Evolutionary conservation across 1,140 invertebrate species (phyloP).

Genomic region (Nasonia longicornis): DNA sequence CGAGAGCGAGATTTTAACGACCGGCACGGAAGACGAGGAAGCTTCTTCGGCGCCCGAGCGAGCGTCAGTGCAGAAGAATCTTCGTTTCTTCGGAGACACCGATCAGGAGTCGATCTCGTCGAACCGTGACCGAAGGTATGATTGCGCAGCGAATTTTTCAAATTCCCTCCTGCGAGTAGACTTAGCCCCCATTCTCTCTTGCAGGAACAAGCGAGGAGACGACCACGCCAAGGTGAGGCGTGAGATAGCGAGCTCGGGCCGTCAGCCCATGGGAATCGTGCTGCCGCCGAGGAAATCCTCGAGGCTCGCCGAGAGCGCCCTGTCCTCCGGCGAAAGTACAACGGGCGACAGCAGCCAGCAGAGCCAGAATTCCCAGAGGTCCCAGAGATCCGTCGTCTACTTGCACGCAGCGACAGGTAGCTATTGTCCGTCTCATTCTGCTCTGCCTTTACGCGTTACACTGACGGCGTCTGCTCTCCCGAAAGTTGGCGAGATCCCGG

Average conservation of each 20-base stretch:
- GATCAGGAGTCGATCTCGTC: slow-evolving; percentile 77
- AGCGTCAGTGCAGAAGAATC: slow-evolving; percentile 72
- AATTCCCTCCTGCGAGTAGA: too few species aligned
- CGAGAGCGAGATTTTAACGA: slow-evolving; percentile 66
- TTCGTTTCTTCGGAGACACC: slow-evolving; percentile 85
- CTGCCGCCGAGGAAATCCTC: slow-evolving; percentile 60
- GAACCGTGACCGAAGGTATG: slow-evolving; percentile 64
- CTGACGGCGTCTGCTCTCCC: slow-evolving; percentile 47
- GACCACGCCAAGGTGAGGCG: slow-evolving; percentile 59
- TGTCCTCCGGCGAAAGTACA: slow-evolving; percentile 68
- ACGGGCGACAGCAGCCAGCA: slow-evolving; percentile 79
- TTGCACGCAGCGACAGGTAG: slow-evolving; percentile 81
- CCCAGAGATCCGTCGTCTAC: slow-evolving; percentile 83
- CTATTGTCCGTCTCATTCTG: too few species aligned
- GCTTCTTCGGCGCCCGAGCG: slow-evolving; percentile 64
- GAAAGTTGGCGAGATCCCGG: slow-evolving; percentile 80
- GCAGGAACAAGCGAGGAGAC: slow-evolving; percentile 64
- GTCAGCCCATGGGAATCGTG: slow-evolving; percentile 59
- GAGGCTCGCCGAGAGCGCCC: slow-evolving; percentile 63
- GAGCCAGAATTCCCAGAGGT: slow-evolving; percentile 83
- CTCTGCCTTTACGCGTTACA: too few species aligned
- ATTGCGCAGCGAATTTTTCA: not conserved
- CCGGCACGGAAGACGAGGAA: slow-evolving; percentile 67
- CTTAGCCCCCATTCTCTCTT: too few species aligned
- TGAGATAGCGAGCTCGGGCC: slow-evolving; percentile 62